These are phyloP conservation scores for Coregonus ussuriensis DNA, from an alignment of 2,797 vertebrate genomes.

Conservation along the genomic window DNA sequence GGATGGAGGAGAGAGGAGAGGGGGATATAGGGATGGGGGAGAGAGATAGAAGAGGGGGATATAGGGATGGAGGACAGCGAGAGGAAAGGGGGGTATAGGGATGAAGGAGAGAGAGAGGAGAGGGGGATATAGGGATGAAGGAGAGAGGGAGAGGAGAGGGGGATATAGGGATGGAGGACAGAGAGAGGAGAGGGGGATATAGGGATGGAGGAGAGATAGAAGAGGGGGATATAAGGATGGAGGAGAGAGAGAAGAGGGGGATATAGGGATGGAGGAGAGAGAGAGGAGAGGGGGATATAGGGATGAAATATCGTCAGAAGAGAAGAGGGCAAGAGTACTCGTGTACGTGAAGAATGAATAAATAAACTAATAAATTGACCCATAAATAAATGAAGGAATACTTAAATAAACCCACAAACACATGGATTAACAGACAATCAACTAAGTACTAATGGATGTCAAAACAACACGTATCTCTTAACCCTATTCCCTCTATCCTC, in stretches of 20 bases:
- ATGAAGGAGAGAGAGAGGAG: too few species aligned
- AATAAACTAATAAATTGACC: background rate
- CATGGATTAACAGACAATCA: background rate
- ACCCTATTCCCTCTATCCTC: conserved; percentile 34
- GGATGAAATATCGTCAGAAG: conserved; percentile 13
- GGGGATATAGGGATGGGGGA: too few species aligned
- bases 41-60: too few species aligned
- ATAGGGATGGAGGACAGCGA: too few species aligned
- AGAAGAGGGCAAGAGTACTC: conserved; percentile 25
- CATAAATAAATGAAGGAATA: background rate
- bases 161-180: too few species aligned
- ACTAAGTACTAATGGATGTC: background rate
- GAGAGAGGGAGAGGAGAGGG: too few species aligned
- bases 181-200: conserved; percentile 29
- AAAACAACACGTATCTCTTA: background rate
- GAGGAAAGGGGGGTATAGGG: too few species aligned
- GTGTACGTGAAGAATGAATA: conserved; percentile 19
- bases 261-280: background rate
- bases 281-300: conserved; percentile 31
- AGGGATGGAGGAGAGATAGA: conserved; percentile 43
- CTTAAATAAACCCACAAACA: background rate
- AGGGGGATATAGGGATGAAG: too few species aligned
- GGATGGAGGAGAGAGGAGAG: too few species aligned
- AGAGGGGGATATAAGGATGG: conserved; percentile 26
- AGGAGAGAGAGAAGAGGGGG: conserved; percentile 36